phyloP scores from a whole-genome alignment of 2,888 invertebrate genomes.

The Acanthosoma haemorrhoidale region DNA sequence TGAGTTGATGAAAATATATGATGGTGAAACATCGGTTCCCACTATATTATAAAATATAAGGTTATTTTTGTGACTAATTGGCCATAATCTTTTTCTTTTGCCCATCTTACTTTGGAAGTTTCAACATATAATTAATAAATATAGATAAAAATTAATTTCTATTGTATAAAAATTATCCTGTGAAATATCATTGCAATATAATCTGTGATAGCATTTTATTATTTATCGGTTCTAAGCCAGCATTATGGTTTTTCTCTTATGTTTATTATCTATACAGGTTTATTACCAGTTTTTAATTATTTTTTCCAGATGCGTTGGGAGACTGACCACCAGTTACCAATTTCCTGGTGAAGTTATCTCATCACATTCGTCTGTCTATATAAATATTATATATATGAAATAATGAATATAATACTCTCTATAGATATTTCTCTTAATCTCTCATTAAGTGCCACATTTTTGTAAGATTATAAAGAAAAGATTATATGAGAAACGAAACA shows the following conservation, averaged over 20 bases:
- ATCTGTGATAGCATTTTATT: too few relatives aligned
- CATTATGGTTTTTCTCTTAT: background rate
- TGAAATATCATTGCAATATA: too few relatives aligned
- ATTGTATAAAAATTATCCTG: too few relatives aligned
- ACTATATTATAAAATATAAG: too few relatives aligned
- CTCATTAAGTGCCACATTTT: conserved; percentile 43
- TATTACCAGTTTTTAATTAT: background rate
- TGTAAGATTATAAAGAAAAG: conserved; percentile 39
- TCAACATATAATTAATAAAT: too few relatives aligned
- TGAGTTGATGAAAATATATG: too few relatives aligned
- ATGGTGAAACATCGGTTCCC: too few relatives aligned
- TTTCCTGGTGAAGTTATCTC: conserved; percentile 33
- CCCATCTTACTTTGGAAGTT: too few relatives aligned
- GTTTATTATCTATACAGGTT: background rate
- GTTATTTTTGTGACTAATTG: too few relatives aligned
- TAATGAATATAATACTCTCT: conserved; percentile 38
- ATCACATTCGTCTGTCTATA: conserved; percentile 32
- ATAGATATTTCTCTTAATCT: conserved; percentile 40
- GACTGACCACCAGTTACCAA: conserved; percentile 34
- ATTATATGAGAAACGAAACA: conserved; percentile 30
- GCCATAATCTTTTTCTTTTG: too few relatives aligned
- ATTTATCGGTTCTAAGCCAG: too few relatives aligned
- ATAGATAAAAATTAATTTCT: too few relatives aligned
- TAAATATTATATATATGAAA: conserved; percentile 28
- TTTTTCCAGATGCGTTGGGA: conserved; percentile 35